Percentiles rank a stretch among this genome's conserved stretches.
Conservation (phyloP, 2,888 invertebrate species). For the Hirtodrosophila cameraria region DNA sequence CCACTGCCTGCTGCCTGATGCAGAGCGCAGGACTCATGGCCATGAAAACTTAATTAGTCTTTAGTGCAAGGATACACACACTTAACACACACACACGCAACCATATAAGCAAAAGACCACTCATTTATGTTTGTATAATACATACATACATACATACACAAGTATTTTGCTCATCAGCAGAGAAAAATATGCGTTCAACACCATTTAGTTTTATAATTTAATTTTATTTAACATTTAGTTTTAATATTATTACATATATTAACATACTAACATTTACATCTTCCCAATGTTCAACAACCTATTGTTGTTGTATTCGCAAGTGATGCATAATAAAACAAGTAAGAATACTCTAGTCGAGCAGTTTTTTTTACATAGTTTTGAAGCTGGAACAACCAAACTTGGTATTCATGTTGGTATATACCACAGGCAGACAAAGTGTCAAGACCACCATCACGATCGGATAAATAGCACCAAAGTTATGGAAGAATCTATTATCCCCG, state of each 20-base stretch:
- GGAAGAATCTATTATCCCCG: no score
- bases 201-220: constrained; percentile 49
- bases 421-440: no score
- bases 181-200: constrained; percentile 42
- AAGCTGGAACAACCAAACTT: no score
- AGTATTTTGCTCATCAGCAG: constrained; percentile 22
- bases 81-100: constrained; percentile 27
- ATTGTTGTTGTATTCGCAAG: not conserved
- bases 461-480: no score
- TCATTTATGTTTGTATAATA: constrained; percentile 8
- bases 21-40: constrained; percentile 40
- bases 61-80: constrained; percentile 68
- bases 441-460: no score
- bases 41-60: constrained; percentile 79
- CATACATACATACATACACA: constrained; percentile 7
- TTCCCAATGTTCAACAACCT: constrained; percentile 5
- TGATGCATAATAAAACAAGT: no score
- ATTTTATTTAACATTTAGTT: constrained; percentile 33
- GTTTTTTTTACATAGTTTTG: no score
- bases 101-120: not conserved
- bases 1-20: not conserved
- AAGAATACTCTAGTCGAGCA: no score
- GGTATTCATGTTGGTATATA: no score
- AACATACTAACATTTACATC: constrained; percentile 2
- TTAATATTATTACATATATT: not conserved